Evolutionary conservation across 2,888 invertebrate species (phyloP).

Genomic region (Oscheius sp.): DNA sequence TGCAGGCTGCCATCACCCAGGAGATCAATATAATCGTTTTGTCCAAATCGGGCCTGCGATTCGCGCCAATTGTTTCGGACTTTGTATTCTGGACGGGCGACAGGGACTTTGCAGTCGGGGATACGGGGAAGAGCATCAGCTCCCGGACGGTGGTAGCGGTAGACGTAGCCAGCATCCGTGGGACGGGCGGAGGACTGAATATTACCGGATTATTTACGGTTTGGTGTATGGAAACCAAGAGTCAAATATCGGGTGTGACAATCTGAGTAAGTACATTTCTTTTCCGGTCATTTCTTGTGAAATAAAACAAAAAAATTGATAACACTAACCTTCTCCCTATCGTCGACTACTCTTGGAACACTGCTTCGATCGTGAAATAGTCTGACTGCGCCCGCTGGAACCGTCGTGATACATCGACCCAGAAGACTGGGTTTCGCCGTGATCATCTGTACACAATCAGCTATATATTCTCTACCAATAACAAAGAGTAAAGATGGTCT

Average conservation of each 20-base stretch:
- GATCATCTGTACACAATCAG: background rate
- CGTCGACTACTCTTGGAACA: constrained; percentile 70
- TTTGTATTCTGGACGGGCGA: constrained; percentile 63
- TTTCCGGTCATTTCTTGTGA: too few relatives aligned
- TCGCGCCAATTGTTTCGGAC: constrained; percentile 57
- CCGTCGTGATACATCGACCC: background rate
- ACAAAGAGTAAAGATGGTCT: background rate
- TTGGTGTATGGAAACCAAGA: too few relatives aligned
- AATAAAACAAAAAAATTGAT: too few relatives aligned
- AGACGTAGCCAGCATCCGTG: constrained; percentile 66
- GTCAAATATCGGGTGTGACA: too few relatives aligned
- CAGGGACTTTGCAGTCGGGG: constrained; percentile 55
- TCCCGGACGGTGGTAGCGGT: constrained; percentile 70
- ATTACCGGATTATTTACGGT: too few relatives aligned
- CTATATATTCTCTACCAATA: background rate
- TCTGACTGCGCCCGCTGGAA: constrained; percentile 19
- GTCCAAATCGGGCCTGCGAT: constrained; percentile 65
- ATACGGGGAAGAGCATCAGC: constrained; percentile 69
- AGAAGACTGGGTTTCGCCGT: background rate
- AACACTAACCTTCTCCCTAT: constrained; percentile 60
- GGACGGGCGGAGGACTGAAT: constrained; percentile 34
- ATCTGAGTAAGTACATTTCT: too few relatives aligned
- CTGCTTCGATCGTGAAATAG: constrained; percentile 63
- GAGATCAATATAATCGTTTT: constrained; percentile 79
- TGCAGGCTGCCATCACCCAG: constrained; percentile 86